Percentiles rank a stretch among this genome's conserved stretches.
phyloP scores from a whole-genome alignment of 2,113 vertebrate genomes.

The Mohoua ochrocephala region DNA sequence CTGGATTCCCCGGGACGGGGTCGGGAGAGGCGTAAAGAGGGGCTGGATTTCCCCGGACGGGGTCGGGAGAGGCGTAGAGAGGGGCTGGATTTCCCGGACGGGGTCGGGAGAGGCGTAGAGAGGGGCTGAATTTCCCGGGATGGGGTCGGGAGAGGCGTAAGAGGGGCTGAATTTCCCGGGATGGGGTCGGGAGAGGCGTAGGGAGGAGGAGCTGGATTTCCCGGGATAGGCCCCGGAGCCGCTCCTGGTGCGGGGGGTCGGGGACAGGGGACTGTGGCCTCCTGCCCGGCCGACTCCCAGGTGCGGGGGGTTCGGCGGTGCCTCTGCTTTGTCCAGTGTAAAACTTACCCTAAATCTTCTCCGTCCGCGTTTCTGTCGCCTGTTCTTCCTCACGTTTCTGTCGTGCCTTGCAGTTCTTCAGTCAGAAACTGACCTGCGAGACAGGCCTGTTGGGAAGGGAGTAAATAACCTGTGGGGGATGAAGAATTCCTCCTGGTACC shows the following conservation, averaged over 20 bases:
- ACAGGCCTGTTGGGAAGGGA: no score
- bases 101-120: not conserved
- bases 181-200: accelerated
- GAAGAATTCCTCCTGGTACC: not conserved
- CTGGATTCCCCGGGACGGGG: not conserved
- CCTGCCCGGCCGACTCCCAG: no score
- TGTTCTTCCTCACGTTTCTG: not conserved
- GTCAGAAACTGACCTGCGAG: no score
- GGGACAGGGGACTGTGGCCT: not conserved
- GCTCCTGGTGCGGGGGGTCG: accelerated
- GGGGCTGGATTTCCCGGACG: not conserved
- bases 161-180: not conserved
- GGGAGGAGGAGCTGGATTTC: no score
- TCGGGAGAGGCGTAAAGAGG: no score
- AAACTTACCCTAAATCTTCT: not conserved
- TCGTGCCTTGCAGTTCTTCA: not conserved
- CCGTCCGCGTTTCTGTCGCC: no score
- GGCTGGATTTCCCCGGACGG: not conserved
- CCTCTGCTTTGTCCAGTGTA: not conserved
- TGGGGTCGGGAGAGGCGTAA: not conserved
- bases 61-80: not conserved
- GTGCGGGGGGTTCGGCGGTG: accelerated
- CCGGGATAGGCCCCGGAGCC: no score
- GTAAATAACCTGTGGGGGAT: not conserved
- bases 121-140: not conserved